Evolutionary conservation across 2,888 invertebrate genomes (phyloP).

Genomic region (Brachyptera putata): DNA sequence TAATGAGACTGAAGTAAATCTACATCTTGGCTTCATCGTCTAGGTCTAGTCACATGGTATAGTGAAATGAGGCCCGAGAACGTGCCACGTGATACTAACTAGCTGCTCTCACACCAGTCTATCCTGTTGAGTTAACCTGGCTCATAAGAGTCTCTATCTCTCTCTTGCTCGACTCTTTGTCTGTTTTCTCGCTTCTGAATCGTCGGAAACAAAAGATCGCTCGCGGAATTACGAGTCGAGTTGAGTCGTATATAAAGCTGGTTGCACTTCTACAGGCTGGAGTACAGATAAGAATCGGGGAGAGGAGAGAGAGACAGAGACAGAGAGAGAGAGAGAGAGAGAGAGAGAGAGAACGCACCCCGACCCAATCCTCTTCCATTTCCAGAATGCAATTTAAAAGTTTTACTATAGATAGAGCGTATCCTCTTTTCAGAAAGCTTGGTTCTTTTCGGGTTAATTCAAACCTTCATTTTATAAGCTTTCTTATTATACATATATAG

Average conservation of each 20-base stretch:
- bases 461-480: not conserved
- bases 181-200: constrained; percentile 8
- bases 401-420: constrained; percentile 31
- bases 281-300: no score
- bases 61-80: no score
- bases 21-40: no score
- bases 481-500: no score
- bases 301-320: no score
- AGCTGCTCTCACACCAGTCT: no score
- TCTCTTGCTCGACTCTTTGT: constrained; percentile 5
- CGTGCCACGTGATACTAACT: no score
- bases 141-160: no score
- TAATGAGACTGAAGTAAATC: no score
- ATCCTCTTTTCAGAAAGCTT: constrained; percentile 15
- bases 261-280: constrained; percentile 17
- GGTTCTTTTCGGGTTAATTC: constrained; percentile 32
- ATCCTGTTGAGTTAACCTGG: no score
- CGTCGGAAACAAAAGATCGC: constrained; percentile 30
- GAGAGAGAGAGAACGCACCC: not conserved
- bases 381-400: constrained; percentile 34
- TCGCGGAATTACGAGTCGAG: constrained; percentile 29
- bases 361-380: constrained; percentile 19
- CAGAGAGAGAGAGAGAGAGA: not conserved
- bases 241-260: constrained; percentile 32
- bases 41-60: no score